Conservation (phyloP, 2,888 invertebrate genomes). For the Spatulosminthurus flaviceps region DNA sequence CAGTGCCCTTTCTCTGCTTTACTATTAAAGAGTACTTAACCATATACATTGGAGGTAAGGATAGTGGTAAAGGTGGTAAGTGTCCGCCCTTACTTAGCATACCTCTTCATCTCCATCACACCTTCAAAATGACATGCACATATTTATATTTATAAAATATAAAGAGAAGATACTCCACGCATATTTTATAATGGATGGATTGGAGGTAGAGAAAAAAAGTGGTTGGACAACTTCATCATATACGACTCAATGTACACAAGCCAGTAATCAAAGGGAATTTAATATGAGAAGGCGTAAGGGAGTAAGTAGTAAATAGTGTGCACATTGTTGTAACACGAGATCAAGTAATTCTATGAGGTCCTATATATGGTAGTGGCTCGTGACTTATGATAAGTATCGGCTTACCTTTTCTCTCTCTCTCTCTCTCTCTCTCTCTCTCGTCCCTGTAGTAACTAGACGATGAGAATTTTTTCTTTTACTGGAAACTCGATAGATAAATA, state of each 20-base stretch:
- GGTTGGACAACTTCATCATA: constrained; percentile 4
- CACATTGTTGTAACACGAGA: constrained; percentile 15
- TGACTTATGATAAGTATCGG: constrained; percentile 38
- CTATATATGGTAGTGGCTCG: constrained; percentile 44
- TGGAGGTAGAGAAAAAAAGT: constrained; percentile 16
- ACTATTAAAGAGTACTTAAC: background rate
- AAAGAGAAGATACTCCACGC: too few species aligned
- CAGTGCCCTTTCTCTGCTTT: background rate
- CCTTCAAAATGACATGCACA: background rate
- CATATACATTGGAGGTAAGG: too few species aligned
- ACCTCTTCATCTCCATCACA: constrained; percentile 16
- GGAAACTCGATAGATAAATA: constrained; percentile 7
- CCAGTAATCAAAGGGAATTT: background rate
- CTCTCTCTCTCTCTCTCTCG: too few species aligned
- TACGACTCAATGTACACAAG: background rate
- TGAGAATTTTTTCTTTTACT: background rate
- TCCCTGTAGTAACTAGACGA: background rate
- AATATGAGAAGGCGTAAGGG: background rate
- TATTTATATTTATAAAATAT: too few species aligned
- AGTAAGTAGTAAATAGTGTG: constrained; percentile 6
- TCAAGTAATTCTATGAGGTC: constrained; percentile 19
- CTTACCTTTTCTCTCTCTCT: background rate
- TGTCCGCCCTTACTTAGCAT: constrained; percentile 7
- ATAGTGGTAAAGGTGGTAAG: too few species aligned
- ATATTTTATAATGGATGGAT: constrained; percentile 29